Conservation (phyloP, 2,113 vertebrate genomes). For the Macrotus californicus region DNA sequence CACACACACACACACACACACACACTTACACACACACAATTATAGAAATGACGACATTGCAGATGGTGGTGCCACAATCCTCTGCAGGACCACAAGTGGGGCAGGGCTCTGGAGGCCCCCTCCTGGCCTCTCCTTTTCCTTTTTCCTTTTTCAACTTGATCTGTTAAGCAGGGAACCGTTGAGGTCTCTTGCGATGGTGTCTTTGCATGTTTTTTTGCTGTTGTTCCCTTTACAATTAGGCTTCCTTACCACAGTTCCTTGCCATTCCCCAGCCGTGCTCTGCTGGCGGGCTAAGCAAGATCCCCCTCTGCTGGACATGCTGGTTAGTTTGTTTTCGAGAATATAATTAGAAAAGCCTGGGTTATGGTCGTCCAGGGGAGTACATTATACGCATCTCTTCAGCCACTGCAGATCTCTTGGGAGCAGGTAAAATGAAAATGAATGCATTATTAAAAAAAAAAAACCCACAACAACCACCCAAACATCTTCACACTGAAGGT, state of each 20-base stretch:
- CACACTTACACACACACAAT: background rate
- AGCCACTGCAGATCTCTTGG: background rate
- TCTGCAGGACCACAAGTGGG: too few relatives aligned
- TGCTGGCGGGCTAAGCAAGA: background rate
- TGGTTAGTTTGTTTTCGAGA: background rate
- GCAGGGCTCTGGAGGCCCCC: background rate
- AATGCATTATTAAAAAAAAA: background rate
- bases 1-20: accelerated
- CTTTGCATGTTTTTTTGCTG: background rate
- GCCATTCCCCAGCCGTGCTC: background rate
- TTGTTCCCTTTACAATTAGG: background rate
- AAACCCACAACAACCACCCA: background rate
- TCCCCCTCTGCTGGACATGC: background rate
- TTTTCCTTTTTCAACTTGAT: background rate
- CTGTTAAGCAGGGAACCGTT: background rate
- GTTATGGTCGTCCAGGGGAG: background rate
- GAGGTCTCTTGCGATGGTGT: background rate
- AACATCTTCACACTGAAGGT: background rate
- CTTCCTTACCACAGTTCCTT: background rate
- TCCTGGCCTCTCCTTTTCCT: background rate
- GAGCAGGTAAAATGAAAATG: background rate
- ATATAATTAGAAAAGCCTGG: background rate
- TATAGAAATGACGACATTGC: background rate
- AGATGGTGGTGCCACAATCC: background rate
- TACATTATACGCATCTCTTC: background rate